Conservation (phyloP, 2,888 invertebrate species). For the Mythimna albipuncta region DNA sequence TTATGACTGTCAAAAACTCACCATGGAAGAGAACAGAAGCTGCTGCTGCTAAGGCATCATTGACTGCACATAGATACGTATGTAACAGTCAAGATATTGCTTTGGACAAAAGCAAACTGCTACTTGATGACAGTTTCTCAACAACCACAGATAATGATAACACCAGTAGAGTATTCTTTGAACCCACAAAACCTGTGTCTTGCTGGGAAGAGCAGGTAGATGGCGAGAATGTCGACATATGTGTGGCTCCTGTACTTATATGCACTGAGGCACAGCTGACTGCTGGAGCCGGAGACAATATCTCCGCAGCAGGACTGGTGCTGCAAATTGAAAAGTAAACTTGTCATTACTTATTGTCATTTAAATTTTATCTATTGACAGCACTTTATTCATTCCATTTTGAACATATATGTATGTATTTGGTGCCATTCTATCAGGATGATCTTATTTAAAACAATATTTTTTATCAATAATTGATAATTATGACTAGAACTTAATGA, state of each 20-base stretch:
- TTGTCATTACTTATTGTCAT: slow-evolving; percentile 35
- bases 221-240: slow-evolving; percentile 91
- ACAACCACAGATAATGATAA: slow-evolving; percentile 91
- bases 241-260: slow-evolving; percentile 96
- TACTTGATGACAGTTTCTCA: slow-evolving; percentile 96
- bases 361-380: slow-evolving; percentile 45
- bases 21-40: slow-evolving; percentile 95
- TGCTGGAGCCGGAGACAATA: slow-evolving; percentile 96
- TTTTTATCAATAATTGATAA: slow-evolving; percentile 36
- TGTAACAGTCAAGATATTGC: slow-evolving; percentile 92
- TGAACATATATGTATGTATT: slow-evolving; percentile 40
- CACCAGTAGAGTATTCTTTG: slow-evolving; percentile 91
- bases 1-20: slow-evolving; percentile 92
- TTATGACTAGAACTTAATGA: slow-evolving; percentile 48
- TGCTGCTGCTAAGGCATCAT: slow-evolving; percentile 95
- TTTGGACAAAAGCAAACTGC: slow-evolving; percentile 88
- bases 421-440: slow-evolving; percentile 63
- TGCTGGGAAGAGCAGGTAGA: slow-evolving; percentile 94
- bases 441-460: slow-evolving; percentile 41
- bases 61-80: slow-evolving; percentile 96
- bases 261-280: slow-evolving; percentile 95
- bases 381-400: slow-evolving; percentile 63
- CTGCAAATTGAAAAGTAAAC: slow-evolving; percentile 90
- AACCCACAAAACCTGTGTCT: slow-evolving; percentile 93
- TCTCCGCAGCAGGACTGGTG: slow-evolving; percentile 96